phyloP scores from a whole-genome alignment of 2,797 vertebrate genomes.

The Champsocephalus esox region DNA sequence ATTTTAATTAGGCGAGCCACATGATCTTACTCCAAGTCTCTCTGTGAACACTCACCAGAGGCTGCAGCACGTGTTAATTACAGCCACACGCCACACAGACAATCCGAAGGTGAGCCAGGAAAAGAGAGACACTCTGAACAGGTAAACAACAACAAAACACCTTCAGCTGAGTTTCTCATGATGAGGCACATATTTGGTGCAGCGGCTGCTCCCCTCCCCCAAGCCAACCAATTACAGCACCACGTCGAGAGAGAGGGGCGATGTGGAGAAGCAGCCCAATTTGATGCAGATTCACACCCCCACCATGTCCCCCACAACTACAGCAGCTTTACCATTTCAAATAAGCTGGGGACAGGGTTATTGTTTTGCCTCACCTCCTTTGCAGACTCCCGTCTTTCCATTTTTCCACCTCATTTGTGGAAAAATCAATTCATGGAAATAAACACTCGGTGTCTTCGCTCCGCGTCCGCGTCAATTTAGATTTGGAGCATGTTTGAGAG shows the following conservation, averaged over 20 bases:
- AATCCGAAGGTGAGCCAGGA: conserved; percentile 69
- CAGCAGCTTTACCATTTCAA: conserved; percentile 69
- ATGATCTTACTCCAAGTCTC: conserved; percentile 63
- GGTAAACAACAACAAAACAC: conserved; percentile 69
- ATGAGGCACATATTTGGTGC: conserved; percentile 67
- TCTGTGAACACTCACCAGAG: conserved; percentile 71
- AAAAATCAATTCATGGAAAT: conserved; percentile 77
- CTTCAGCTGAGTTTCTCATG: conserved; percentile 61
- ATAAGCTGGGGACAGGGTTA: conserved; percentile 67
- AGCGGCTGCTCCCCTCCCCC: conserved; percentile 48
- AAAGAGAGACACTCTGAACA: conserved; percentile 48
- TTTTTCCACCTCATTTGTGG: conserved; percentile 82
- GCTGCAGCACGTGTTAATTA: conserved; percentile 76
- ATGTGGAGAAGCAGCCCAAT: conserved; percentile 59
- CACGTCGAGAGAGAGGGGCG: conserved; percentile 22
- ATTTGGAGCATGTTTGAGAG: conserved; percentile 33
- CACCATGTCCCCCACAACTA: conserved; percentile 41
- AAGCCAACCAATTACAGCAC: conserved; percentile 72
- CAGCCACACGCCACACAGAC: conserved; percentile 57
- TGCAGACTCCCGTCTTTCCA: conserved; percentile 69
- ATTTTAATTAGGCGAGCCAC: conserved; percentile 80
- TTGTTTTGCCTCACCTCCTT: conserved; percentile 75
- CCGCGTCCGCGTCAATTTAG: conserved; percentile 69
- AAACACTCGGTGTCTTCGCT: conserved; percentile 67
- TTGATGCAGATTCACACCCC: conserved; percentile 70